Conservation (phyloP, 2,113 vertebrate genomes). For the Phalacrocorax aristotelis region DNA sequence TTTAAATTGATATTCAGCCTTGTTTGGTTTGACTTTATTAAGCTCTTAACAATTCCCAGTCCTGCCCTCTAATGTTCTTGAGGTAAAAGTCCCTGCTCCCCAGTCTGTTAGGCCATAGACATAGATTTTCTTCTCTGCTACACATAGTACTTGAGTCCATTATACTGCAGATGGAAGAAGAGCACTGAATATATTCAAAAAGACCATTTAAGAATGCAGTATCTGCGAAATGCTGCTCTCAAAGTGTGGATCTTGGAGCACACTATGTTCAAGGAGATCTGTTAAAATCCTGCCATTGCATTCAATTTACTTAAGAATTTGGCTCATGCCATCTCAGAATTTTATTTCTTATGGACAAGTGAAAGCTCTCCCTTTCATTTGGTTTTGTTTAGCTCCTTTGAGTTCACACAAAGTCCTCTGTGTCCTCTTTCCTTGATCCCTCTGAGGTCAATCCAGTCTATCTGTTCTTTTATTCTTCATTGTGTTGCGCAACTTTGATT, state of each 20-base stretch:
- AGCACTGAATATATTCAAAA: neutral
- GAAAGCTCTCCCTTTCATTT: neutral
- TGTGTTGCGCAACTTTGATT: neutral
- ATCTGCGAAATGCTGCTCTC: neutral
- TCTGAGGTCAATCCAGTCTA: neutral
- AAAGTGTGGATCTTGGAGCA: neutral
- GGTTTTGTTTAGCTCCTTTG: neutral
- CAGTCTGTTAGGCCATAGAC: neutral
- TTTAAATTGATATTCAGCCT: neutral
- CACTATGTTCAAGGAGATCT: neutral
- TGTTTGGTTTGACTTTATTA: neutral
- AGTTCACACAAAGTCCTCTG: neutral
- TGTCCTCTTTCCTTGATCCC: neutral
- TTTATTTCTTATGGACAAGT: neutral
- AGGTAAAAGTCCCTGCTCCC: neutral
- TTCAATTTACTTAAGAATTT: neutral
- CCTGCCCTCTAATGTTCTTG: neutral
- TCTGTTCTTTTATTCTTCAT: neutral
- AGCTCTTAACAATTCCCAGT: neutral
- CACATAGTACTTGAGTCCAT: neutral
- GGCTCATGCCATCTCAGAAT: neutral
- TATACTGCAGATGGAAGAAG: neutral
- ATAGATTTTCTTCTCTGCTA: neutral
- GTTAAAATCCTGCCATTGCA: neutral
- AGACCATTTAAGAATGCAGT: neutral